Percentiles rank a stretch among this genome's conserved stretches.
Evolutionary conservation across 2,888 invertebrate genomes (phyloP).

Genomic region (Hesperia comma): DNA sequence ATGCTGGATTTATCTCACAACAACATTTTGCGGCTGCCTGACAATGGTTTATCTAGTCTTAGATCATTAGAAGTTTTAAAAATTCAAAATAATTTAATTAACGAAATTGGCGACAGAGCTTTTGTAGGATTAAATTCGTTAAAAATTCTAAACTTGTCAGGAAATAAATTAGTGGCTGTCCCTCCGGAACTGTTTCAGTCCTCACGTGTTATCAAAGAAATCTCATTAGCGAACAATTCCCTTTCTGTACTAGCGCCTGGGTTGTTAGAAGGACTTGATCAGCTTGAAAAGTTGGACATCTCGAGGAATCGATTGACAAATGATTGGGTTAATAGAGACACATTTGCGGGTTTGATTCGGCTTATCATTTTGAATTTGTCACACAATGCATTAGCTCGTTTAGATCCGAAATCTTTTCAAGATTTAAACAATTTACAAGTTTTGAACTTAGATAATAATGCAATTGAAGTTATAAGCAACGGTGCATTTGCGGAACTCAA

Average conservation of each 20-base stretch:
- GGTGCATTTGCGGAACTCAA: constrained; percentile 89
- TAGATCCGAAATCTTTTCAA: constrained; percentile 89
- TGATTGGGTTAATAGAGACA: constrained; percentile 90
- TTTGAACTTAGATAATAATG: constrained; percentile 89
- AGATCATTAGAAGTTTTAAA: constrained; percentile 87
- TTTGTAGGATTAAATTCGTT: constrained; percentile 88
- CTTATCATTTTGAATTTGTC: constrained; percentile 90
- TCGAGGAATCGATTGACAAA: constrained; percentile 89
- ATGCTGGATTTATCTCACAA: constrained; percentile 89
- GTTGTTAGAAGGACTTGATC: constrained; percentile 88
- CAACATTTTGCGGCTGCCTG: constrained; percentile 87
- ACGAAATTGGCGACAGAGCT: constrained; percentile 89
- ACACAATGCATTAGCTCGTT: constrained; percentile 87
- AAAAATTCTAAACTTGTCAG: constrained; percentile 89
- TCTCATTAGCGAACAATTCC: constrained; percentile 92
- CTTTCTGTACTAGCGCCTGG: constrained; percentile 90
- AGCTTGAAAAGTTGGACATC: constrained; percentile 89
- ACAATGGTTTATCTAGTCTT: constrained; percentile 88
- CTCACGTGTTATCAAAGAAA: constrained; percentile 87
- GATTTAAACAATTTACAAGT: constrained; percentile 90
- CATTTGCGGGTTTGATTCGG: constrained; percentile 89
- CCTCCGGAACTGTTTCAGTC: constrained; percentile 91
- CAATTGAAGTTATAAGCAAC: constrained; percentile 87
- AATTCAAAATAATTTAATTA: constrained; percentile 90
- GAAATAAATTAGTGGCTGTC: constrained; percentile 90